Evolutionary conservation across 2,113 vertebrate species (phyloP), one percentile per base, ranked within the genome.

Genomic region (Oncorhynchus kisutch): DNA sequence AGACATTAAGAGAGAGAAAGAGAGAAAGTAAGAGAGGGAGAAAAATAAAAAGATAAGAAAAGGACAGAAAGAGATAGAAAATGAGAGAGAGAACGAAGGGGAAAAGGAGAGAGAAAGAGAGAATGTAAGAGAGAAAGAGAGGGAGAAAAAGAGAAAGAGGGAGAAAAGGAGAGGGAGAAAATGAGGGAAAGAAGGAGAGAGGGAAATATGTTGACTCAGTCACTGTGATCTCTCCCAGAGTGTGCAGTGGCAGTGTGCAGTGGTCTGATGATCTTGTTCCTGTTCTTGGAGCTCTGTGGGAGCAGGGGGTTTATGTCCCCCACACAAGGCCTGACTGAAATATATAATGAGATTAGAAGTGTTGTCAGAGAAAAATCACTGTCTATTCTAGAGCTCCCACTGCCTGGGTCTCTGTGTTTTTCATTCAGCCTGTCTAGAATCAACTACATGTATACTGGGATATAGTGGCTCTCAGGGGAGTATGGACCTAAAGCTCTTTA

Each of bases 101-200:
- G 6, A n/a, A 4, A 62, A 1, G 0, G n/a, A 62, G 60, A 22
- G 18, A 39, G 34, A 39, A 8, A 39, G 34, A 39, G 34, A 39
- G 34, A 39, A 8, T 8, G 34, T 8, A n/a, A n/a, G n/a, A n/a
- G n/a, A n/a, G n/a, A 51, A 9, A 51, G 14, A 34, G 34, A 39
- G 14, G 3, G 4, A 25, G 11, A 66, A 2, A 22, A 4, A 27
- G 65, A 34, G 31, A 29, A 57, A 69, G 22, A 51, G 45, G 27
- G n/a, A 76, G 51, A 54, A 25, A 20, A 68, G 51, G 57, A 59
- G 22, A 45, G 72, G 59, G 31, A 75, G 25, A 71, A 25, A 73
- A 8, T 54, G 45, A 64, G 29, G 68, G 34, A 22, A 5, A 67
- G 51, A 54, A 54, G 51, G 25, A 25, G 27, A 22, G 22, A 34